Base-by-base conservation (phyloP, 1,140 invertebrate genomes). In the Ceratosolen solmsi region DNA sequence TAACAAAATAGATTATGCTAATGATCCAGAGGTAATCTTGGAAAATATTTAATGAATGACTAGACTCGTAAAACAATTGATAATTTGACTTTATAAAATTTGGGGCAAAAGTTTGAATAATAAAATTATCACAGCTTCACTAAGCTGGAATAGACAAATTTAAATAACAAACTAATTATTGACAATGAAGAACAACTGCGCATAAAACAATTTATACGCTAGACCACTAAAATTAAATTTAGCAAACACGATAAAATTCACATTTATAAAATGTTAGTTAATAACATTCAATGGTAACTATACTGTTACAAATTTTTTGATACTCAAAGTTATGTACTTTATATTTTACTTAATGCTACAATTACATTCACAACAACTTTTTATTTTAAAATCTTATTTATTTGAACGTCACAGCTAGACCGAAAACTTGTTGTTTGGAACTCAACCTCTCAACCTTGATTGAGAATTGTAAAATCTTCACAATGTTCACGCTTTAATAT, bases 381-480 rank as follows among this genome's bases (percentile, higher is more conserved):
- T 68, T 38, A 68, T 38, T n/a, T n/a, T 38, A 68, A 38, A 33
- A 68, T 38, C 13, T 38, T 38, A 68, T 68, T 38, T 68, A 38
- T n/a, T 38, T 38, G 0, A 38, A 38, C 17, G 7, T 38, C 38
- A 22, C 22, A 38, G 5, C 30, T 22, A 36, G 51, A 54, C 20
- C 2, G 20, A 54, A 22, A 54, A 36, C 25, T 65, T 65, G 51
- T 54, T n/a, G n/a, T n/a, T n/a, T n/a, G n/a, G n/a, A n/a, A n/a
- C n/a, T n/a, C n/a, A n/a, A n/a, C n/a, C n/a, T n/a, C n/a, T n/a
- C n/a, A 54, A 54, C 51, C n/a, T 27, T 60, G 60, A 65, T 65
- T 65, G 30, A 65, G 30, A 65, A 65, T 33, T 65, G 2, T 65
- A 20, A 65, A 65, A n/a, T 33, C 60, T 65, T 65, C 15, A n/a